These are phyloP conservation scores for Corvus cornix DNA, from an alignment of 2,113 vertebrate species.

Conservation along the genomic window DNA sequence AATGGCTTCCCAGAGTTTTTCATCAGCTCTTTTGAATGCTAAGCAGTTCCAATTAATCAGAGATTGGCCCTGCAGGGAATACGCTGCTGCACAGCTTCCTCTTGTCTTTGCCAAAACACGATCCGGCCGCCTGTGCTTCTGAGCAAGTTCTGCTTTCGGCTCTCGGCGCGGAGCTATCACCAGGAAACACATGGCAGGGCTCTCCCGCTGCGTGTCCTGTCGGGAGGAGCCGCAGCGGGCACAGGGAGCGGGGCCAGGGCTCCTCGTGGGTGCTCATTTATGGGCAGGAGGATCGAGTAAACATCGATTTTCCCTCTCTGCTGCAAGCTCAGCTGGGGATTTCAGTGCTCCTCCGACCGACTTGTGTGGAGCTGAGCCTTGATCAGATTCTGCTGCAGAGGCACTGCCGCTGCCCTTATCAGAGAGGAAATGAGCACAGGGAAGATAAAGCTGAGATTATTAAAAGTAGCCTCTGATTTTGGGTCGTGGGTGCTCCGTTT, in stretches of 20 bases:
- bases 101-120: conserved; percentile 1
- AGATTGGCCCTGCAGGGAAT: conserved; percentile 9
- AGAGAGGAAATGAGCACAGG: background rate
- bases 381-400: background rate
- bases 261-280: background rate
- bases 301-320: background rate
- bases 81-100: background rate
- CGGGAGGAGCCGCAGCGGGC: background rate
- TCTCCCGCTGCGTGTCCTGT: background rate
- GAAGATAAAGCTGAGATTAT: background rate
- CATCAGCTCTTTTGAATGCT: background rate
- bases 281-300: background rate
- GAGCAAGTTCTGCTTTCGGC: conserved; percentile 1
- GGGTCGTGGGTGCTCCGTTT: background rate
- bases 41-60: background rate
- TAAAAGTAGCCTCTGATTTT: background rate
- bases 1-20: background rate
- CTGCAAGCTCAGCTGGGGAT: background rate
- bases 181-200: conserved; percentile 25
- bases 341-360: background rate
- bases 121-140: background rate
- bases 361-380: background rate
- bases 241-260: rapidly evolving
- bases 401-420: rapidly evolving
- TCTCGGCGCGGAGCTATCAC: background rate